phyloP scores from a whole-genome alignment of 1,140 invertebrate species.

The Temnothorax curvispinosus region DNA sequence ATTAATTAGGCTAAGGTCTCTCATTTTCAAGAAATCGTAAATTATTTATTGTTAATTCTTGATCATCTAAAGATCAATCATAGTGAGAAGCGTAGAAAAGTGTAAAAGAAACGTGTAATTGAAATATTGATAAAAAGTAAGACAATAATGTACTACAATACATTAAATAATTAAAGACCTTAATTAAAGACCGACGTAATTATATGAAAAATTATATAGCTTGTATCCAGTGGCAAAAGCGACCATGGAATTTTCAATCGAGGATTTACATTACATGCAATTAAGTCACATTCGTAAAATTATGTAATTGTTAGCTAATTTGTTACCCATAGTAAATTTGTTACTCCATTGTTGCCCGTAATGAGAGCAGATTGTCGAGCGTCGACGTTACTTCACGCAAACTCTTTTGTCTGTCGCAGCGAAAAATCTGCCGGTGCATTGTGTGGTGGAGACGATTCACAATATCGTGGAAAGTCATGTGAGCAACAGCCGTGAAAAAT shows the following conservation, averaged over 20 bases:
- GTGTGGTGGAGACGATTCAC: constrained; percentile 93
- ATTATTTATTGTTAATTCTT: neutral
- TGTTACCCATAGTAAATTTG: constrained; percentile 33
- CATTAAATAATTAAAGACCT: neutral
- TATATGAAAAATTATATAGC: neutral
- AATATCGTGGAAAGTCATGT: constrained; percentile 88
- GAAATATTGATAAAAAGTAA: constrained; percentile 1
- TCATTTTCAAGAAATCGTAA: neutral
- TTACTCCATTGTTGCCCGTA: constrained; percentile 25
- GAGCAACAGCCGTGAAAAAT: constrained; percentile 84
- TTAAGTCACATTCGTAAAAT: neutral
- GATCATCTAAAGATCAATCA: neutral
- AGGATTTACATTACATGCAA: neutral
- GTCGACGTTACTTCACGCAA: constrained; percentile 13
- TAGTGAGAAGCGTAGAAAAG: neutral
- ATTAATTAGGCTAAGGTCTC: constrained; percentile 1
- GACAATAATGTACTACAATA: neutral
- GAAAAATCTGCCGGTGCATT: constrained; percentile 96
- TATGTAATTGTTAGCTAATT: constrained; percentile 34
- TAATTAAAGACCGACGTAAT: neutral
- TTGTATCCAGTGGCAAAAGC: neutral
- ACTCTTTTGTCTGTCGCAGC: constrained; percentile 87
- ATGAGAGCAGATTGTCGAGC: constrained; percentile 20
- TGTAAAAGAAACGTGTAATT: neutral
- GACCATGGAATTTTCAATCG: neutral